Conservation (phyloP, 1,140 invertebrate species). For the Camponotus vicinus region DNA sequence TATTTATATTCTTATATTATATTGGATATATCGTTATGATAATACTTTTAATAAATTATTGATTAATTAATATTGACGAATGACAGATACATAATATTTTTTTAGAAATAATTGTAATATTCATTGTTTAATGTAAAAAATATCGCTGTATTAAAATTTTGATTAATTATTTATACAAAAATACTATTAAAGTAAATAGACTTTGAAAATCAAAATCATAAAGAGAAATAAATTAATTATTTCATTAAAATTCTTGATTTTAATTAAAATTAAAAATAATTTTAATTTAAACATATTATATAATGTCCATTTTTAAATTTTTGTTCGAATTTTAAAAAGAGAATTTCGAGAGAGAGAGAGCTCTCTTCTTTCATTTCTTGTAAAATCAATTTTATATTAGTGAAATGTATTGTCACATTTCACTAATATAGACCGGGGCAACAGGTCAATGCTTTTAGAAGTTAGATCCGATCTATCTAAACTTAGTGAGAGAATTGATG, state of each 20-base stretch:
- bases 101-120: neutral
- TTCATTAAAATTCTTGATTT: neutral
- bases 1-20: neutral
- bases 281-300: neutral
- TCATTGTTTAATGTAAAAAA: neutral
- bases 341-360: neutral
- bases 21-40: neutral
- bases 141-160: neutral
- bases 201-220: neutral
- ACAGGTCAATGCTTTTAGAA: conserved; percentile 47
- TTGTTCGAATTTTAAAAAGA: neutral
- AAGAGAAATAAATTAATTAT: neutral
- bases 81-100: neutral
- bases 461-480: conserved; percentile 29
- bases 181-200: neutral
- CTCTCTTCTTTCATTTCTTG: neutral
- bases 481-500: conserved; percentile 16
- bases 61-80: neutral
- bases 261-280: neutral
- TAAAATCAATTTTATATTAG: conserved; percentile 15
- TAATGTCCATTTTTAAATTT: neutral
- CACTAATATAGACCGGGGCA: neutral
- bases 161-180: neutral
- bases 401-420: neutral
- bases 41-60: too few species aligned